Conservation (phyloP, 2,113 vertebrate species). For the Noctilio leporinus region DNA sequence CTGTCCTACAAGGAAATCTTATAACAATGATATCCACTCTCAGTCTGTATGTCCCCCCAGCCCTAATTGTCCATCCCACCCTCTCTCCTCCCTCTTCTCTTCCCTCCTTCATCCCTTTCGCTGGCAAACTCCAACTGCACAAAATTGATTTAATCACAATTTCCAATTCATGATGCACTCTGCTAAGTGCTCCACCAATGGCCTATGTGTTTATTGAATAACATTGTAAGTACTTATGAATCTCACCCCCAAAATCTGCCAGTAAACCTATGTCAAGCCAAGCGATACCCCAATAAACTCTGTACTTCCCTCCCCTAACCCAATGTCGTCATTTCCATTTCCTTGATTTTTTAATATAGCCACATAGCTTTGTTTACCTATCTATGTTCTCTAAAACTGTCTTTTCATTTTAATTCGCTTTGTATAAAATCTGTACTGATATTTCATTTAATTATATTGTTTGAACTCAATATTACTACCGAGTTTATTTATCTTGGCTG, state of each 20-base stretch:
- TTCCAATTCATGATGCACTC: background rate
- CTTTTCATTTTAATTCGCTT: background rate
- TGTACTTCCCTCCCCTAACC: background rate
- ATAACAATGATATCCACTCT: slow-evolving; percentile 5
- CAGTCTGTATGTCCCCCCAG: background rate
- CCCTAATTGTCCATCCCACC: background rate
- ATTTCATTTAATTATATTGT: background rate
- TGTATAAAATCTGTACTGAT: background rate
- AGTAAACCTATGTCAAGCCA: background rate
- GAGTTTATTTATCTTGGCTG: background rate
- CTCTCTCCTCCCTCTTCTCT: background rate
- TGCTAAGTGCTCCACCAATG: background rate
- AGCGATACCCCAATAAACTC: background rate
- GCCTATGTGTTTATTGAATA: background rate
- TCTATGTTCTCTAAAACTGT: background rate
- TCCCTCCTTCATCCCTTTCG: background rate
- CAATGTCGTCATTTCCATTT: background rate
- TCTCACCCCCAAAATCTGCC: background rate
- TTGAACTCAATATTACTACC: background rate
- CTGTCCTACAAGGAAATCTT: background rate
- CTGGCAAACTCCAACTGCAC: background rate
- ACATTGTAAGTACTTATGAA: background rate
- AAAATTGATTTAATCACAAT: background rate
- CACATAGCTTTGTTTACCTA: background rate
- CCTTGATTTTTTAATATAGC: background rate